Evolutionary conservation across 2,797 vertebrate genomes (phyloP).

Genomic region (Rhodeus uyekii): DNA sequence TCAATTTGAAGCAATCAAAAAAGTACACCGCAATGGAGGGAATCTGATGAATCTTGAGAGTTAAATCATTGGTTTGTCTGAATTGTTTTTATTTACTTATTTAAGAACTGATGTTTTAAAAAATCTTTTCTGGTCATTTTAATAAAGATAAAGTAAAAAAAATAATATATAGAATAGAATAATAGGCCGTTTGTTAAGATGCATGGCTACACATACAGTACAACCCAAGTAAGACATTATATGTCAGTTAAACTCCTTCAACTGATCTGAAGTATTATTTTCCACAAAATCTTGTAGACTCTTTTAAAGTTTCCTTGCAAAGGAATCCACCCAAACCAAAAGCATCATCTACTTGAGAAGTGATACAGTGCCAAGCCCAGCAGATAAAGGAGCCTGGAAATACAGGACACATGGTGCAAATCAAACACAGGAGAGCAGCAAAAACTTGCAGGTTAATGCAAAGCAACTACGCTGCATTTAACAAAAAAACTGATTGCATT

Average conservation of each 20-base stretch:
- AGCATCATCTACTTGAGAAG: constrained; percentile 26
- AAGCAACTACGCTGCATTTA: constrained; percentile 1
- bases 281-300: not conserved
- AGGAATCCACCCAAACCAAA: constrained; percentile 34
- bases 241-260: constrained; percentile 9
- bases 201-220: not conserved
- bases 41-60: not conserved
- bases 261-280: too few species aligned
- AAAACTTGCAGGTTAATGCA: constrained; percentile 15
- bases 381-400: constrained; percentile 36
- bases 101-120: not conserved
- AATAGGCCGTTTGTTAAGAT: not conserved
- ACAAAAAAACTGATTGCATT: not conserved
- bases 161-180: too few species aligned
- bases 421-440: constrained; percentile 26
- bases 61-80: not conserved
- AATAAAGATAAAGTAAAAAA: not conserved
- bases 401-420: constrained; percentile 41
- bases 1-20: constrained; percentile 17
- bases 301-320: constrained; percentile 6
- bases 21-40: not conserved
- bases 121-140: not conserved
- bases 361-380: constrained; percentile 56
- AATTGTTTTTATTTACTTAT: not conserved
- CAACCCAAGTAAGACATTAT: not conserved